These are phyloP conservation scores for Carterocephalus palaemon DNA, from an alignment of 2,888 invertebrate genomes.

Conservation along the genomic window DNA sequence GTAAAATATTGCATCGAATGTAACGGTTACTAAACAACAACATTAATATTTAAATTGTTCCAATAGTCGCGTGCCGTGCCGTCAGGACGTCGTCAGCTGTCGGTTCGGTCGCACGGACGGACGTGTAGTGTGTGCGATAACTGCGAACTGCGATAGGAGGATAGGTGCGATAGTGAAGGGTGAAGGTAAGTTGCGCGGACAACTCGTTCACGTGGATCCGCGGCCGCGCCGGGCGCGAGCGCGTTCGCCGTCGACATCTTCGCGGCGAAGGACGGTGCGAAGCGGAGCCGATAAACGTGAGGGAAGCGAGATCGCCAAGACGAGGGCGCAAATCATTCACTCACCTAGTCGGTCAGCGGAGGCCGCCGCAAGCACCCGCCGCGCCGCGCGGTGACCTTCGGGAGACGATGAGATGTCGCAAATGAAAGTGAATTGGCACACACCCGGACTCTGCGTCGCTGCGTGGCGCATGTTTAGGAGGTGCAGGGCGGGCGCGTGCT, in stretches of 20 bases:
- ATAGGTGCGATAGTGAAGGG: conserved; percentile 44
- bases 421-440: conserved; percentile 79
- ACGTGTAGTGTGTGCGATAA: no score
- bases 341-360: conserved; percentile 72
- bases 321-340: conserved; percentile 65
- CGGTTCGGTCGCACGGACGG: no score
- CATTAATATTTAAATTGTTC: no score
- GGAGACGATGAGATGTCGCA: conserved; percentile 75
- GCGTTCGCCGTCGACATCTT: conserved; percentile 59
- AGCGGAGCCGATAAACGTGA: conserved; percentile 66
- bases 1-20: no score
- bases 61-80: conserved; percentile 41
- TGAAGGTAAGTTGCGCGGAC: conserved; percentile 61
- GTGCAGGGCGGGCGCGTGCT: conserved; percentile 77
- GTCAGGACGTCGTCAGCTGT: no score
- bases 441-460: conserved; percentile 77
- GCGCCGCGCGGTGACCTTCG: conserved; percentile 74
- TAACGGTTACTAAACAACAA: no score
- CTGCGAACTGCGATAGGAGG: no score
- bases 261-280: conserved; percentile 63
- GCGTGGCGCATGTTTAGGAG: conserved; percentile 80
- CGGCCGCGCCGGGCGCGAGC: conserved; percentile 50
- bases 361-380: conserved; percentile 64
- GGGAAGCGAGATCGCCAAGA: conserved; percentile 57
- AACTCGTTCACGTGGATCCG: conserved; percentile 49